These are phyloP conservation scores for Notodonta ziczac DNA, from an alignment of 2,888 invertebrate species.

Conservation along the genomic window DNA sequence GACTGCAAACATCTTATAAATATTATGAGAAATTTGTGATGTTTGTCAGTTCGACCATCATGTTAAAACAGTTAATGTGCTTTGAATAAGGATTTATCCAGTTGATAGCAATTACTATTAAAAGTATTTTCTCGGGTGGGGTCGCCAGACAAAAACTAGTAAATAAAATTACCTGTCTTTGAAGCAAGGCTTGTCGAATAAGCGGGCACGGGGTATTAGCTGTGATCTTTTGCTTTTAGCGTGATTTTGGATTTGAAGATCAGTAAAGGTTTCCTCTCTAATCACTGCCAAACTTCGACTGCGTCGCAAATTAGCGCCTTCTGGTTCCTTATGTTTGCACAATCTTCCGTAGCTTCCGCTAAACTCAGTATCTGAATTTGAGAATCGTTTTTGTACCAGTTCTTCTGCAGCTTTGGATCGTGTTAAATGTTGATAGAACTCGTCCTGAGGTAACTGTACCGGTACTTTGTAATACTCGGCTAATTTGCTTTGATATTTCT, in stretches of 20 bases:
- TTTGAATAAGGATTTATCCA: too few species aligned
- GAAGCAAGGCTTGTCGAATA: conserved; percentile 90
- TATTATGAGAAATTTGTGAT: too few species aligned
- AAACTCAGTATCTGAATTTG: conserved; percentile 78
- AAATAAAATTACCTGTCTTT: conserved; percentile 86
- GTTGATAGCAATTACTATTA: too few species aligned
- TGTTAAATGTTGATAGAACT: conserved; percentile 79
- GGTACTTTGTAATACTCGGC: conserved; percentile 79
- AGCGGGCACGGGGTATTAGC: conserved; percentile 91
- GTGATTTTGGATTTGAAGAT: conserved; percentile 86
- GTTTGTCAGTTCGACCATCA: too few species aligned
- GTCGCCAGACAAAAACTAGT: background rate
- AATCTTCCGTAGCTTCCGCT: conserved; percentile 78
- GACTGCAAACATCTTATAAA: background rate
- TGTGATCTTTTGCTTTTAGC: conserved; percentile 88
- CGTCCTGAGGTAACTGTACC: conserved; percentile 77
- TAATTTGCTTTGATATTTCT: conserved; percentile 79
- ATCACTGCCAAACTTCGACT: conserved; percentile 91
- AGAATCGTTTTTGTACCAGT: conserved; percentile 72
- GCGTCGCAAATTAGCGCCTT: conserved; percentile 84
- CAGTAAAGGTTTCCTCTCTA: conserved; percentile 90
- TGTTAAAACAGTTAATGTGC: too few species aligned
- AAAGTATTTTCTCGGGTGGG: background rate
- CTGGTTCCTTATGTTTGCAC: conserved; percentile 79
- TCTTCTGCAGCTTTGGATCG: conserved; percentile 78